A percentile compares a stretch with the other conserved stretches of the same genome.
phyloP scores from a whole-genome alignment of 2,888 invertebrate species.

The Ophion slaviceki region DNA sequence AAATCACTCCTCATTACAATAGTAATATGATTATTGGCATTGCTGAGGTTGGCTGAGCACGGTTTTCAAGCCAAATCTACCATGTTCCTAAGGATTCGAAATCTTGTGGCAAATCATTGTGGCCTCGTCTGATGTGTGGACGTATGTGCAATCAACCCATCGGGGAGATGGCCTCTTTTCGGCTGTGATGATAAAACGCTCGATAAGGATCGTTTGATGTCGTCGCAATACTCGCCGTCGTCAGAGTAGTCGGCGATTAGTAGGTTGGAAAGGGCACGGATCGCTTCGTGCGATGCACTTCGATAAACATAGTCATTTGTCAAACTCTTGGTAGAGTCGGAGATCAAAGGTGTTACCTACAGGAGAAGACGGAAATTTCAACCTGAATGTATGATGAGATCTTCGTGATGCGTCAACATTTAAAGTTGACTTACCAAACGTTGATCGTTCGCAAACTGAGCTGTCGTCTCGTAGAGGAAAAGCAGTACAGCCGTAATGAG shows the following conservation, averaged over 20 bases:
- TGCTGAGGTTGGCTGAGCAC: too few species aligned
- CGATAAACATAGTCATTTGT: slow-evolving; percentile 5
- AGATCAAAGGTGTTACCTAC: not conserved
- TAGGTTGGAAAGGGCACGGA: not conserved
- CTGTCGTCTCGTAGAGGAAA: not conserved
- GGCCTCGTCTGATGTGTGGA: too few species aligned
- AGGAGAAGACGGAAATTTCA: slow-evolving; percentile 12
- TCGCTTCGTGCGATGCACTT: not conserved
- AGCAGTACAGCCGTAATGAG: slow-evolving; percentile 4
- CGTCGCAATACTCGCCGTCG: not conserved
- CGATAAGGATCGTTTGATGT: slow-evolving; percentile 12
- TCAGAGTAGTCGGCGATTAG: slow-evolving; percentile 2
- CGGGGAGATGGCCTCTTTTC: not conserved
- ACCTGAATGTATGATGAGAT: slow-evolving; percentile 10
- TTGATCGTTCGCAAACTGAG: slow-evolving; percentile 23
- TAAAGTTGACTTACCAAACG: not conserved
- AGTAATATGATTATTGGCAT: too few species aligned
- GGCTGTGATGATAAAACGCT: not conserved
- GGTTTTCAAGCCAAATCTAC: too few species aligned
- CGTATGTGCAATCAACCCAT: too few species aligned
- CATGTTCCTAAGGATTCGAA: too few species aligned
- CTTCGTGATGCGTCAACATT: slow-evolving; percentile 1
- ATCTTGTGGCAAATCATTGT: not conserved
- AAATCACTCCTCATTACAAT: too few species aligned
- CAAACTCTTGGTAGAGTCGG: slow-evolving; percentile 1